phyloP scores from a whole-genome alignment of 35 echinoderm and acorn worm species.

The Strongylocentrotus purpuratus region DNA sequence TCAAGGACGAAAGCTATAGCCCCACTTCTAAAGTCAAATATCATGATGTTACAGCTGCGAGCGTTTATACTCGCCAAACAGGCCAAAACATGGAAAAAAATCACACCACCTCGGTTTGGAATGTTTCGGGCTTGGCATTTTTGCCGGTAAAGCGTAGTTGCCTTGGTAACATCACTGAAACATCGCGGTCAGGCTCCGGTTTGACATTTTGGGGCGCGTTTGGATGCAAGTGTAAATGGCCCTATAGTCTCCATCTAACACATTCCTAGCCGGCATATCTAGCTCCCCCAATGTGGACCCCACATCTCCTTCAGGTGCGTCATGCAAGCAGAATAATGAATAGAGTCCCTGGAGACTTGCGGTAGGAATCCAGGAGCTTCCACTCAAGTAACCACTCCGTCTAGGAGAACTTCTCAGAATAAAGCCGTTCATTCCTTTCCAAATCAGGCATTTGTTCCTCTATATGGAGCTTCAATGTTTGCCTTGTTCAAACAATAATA shows the following conservation, averaged over 20 bases:
- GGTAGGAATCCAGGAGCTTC: background rate
- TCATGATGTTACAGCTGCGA: too few relatives aligned
- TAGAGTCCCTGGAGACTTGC: background rate
- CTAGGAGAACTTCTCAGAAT: background rate
- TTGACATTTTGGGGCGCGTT: too few relatives aligned
- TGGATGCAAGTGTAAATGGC: too few relatives aligned
- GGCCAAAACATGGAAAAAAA: too few relatives aligned
- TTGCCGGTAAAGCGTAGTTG: too few relatives aligned
- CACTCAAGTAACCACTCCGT: background rate
- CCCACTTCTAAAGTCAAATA: too few relatives aligned
- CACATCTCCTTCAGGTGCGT: background rate
- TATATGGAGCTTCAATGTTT: background rate
- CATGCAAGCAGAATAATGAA: slow-evolving; percentile 3
- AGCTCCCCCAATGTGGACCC: background rate
- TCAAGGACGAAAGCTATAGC: too few relatives aligned
- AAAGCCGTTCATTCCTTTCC: background rate
- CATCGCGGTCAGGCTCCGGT: too few relatives aligned
- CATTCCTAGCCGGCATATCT: background rate
- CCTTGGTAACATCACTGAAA: too few relatives aligned
- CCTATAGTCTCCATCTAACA: background rate
- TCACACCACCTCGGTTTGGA: too few relatives aligned
- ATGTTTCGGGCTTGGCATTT: too few relatives aligned
- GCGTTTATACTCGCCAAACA: too few relatives aligned
- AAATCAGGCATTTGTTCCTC: background rate
- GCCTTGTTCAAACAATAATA: background rate